Evolutionary conservation across 2,797 vertebrate species (phyloP), one percentile per base, ranked within the genome.

Genomic region (Erpetoichthys calabaricus): DNA sequence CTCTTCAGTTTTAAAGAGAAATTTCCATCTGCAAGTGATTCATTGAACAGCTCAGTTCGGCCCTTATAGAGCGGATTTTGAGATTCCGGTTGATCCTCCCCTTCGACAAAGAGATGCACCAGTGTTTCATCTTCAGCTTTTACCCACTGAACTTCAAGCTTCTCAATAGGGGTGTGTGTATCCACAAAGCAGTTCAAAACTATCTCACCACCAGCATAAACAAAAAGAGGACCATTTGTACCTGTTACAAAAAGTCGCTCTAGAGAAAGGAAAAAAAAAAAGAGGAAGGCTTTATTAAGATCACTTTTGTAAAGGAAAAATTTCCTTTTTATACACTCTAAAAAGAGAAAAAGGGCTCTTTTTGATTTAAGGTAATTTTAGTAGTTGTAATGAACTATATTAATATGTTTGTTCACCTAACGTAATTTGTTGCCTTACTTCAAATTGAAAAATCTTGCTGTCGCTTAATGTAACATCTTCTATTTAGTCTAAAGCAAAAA

Each of bases 1-100:
- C 64, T 62, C 57, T 50, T 49, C 7, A 70, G 56, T 6, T 63
- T 43, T 45, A 68, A 47, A 57, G 66, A 68, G 59, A 65, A 68
- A 44, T 68, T 70, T 53, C 63, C 66, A 51, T 62, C 59, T n/a
- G 10, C 41, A 3, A 68, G 41, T 45, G 66, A 55, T 10, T 62
- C 44, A 4, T 55, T 5, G 4, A 59, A 62, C 49, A 70, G 58
- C 44, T 59, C 43, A 5, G 59, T 65, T 55, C 66, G 58, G 1
- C 45, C 59, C 3, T 54, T 53, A 43, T 62, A 67, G 9, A 51
- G 43, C 42, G 25, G 54, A 49, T 45, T 5, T 58, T 67, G 65
- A 50, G 60, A 59, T 9, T 64, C 60, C 25, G 61, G 55, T 53
- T 45, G 44, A 10, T 41, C 56, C 43, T 65, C 46, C 56, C 65